These are phyloP conservation scores for Microplitis deprimator DNA, from an alignment of 2,888 invertebrate species.

Conservation along the genomic window DNA sequence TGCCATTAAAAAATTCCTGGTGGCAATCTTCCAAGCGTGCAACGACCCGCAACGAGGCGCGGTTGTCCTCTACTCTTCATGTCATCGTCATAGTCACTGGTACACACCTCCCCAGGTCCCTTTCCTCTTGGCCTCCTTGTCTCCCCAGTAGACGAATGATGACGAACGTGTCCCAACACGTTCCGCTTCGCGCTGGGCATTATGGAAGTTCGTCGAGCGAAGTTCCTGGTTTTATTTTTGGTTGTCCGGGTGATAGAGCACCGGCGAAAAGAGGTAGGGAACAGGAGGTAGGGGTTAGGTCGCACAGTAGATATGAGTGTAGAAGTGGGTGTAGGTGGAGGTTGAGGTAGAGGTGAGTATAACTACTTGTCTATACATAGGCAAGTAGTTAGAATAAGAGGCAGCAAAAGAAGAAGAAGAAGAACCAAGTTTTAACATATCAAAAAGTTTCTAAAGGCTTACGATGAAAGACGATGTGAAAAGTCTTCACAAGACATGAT, in stretches of 20 bases:
- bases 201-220: conserved; percentile 56
- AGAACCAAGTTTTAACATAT: not conserved
- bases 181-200: conserved; percentile 52
- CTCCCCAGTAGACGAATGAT: conserved; percentile 46
- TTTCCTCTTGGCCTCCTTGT: too few species aligned
- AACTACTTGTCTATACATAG: not conserved
- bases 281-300: too few species aligned
- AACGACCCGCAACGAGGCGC: conserved; percentile 40
- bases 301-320: too few species aligned
- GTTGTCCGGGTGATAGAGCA: conserved; percentile 30
- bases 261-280: not conserved
- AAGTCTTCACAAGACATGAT: conserved; percentile 1
- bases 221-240: conserved; percentile 55
- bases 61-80: conserved; percentile 26
- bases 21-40: conserved; percentile 42
- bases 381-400: conserved; percentile 3
- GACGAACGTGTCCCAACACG: conserved; percentile 49
- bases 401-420: not conserved
- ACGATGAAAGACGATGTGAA: not conserved
- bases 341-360: too few species aligned
- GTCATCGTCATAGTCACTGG: conserved; percentile 9
- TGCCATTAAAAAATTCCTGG: conserved; percentile 31
- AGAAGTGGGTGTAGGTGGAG: too few species aligned
- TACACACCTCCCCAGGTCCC: too few species aligned
- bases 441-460: not conserved